phyloP scores from a whole-genome alignment of 1,140 invertebrate species.

The Antheraea pernyi region DNA sequence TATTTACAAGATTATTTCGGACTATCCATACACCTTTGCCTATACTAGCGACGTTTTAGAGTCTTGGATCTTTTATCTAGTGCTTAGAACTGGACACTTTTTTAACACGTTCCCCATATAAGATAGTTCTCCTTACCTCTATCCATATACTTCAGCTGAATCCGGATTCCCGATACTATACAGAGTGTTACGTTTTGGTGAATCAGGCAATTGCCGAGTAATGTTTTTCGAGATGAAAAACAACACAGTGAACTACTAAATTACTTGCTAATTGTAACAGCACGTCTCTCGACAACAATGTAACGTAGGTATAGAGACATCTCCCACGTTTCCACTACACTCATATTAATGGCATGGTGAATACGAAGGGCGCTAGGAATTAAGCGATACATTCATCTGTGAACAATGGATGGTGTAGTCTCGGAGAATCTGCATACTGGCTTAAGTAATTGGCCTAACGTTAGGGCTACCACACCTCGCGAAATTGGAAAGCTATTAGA shows the following conservation, averaged over 20 bases:
- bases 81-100: no score
- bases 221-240: no score
- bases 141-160: no score
- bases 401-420: conserved; percentile 41
- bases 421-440: conserved; percentile 25
- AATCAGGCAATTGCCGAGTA: no score
- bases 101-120: no score
- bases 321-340: background rate
- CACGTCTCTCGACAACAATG: background rate
- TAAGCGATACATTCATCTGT: conserved; percentile 27
- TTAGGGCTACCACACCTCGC: background rate
- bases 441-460: conserved; percentile 49
- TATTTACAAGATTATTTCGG: no score
- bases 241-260: conserved; percentile 9
- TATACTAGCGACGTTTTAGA: no score
- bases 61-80: no score
- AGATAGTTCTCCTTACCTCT: no score
- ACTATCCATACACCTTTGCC: no score
- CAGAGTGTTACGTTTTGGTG: no score
- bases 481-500: background rate
- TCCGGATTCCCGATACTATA: no score
- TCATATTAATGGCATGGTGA: conserved; percentile 2
- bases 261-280: conserved; percentile 36
- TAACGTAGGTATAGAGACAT: conserved; percentile 16
- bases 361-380: conserved; percentile 29